Base-by-base conservation (phyloP, 2,888 invertebrate species). In the Idaea aversata region DNA sequence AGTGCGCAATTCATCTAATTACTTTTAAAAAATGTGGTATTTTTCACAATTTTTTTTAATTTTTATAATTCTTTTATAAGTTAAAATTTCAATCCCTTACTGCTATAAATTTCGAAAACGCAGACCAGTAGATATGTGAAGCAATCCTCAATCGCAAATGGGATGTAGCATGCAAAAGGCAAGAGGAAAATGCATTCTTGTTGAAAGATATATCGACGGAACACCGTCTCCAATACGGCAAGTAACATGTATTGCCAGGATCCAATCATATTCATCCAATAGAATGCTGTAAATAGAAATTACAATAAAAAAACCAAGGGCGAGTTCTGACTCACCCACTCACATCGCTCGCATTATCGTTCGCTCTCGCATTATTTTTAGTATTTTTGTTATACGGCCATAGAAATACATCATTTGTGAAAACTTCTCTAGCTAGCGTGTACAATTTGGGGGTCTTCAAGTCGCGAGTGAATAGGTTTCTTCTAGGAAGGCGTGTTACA, bases 91-190 rank as follows among this genome's bases (percentile, higher is more conserved):
- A 47, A 47, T 47, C 47, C 47, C 86, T 82, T 77, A 88, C 88
- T 79, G 62, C 78, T 76, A 67, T 81, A 85, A 58, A 65, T 68
- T 70, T 88, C 80, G 69, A 85, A 84, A 15, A 76, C 64, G 72
- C 88, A 88, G 16, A 80, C 75, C 15, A 67, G 67, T 59, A 83
- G 70, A 75, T 88, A 89, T 69, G 72, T 75, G 10, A 69, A 38
- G 86, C 83, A 85, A 71, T 73, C 80, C 66, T 75, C 73, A 3
- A 70, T 71, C 5, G 86, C 79, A 67, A 83, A 87, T 0, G 86
- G 87, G 58, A 81, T 84, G 1, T 77, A 78, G 67, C 82, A 83
- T 35, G 76, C 76, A 59, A 86, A 84, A 5, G 85, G 85, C 0
- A 88, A 70, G n/a, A 75, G 64, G 16, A 82, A 67, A 34, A 75